Conservation (phyloP, 1,140 invertebrate genomes). For the Micrasema minimum region DNA sequence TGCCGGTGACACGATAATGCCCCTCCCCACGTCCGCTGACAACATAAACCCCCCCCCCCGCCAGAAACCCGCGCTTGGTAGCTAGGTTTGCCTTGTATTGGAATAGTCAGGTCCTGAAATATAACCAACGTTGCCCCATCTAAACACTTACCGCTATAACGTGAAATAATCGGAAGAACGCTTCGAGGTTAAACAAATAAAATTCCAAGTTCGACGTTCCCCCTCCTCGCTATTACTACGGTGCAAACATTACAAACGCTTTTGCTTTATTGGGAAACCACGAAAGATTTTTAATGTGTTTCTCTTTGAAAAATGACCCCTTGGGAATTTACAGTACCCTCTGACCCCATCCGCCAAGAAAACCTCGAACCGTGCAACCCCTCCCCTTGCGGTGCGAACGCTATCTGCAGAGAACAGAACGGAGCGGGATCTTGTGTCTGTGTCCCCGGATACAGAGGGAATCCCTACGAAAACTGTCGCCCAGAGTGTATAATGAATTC, state of each 20-base stretch:
- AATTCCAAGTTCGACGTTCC: not conserved
- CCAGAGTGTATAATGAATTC: slow-evolving; percentile 75
- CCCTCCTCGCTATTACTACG: slow-evolving; percentile 14
- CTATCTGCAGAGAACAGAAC: slow-evolving; percentile 73
- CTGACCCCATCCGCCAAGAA: slow-evolving; percentile 29
- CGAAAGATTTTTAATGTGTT: not conserved
- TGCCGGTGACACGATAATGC: slow-evolving; percentile 2
- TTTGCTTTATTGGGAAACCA: slow-evolving; percentile 11
- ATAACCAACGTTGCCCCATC: slow-evolving; percentile 4
- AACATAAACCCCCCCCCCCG: slow-evolving; percentile 8
- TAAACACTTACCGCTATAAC: slow-evolving; percentile 2
- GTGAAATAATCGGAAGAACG: slow-evolving; percentile 30
- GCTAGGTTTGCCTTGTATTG: slow-evolving; percentile 27
- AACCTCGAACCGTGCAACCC: slow-evolving; percentile 65
- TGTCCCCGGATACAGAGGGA: slow-evolving; percentile 68
- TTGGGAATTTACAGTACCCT: slow-evolving; percentile 26
- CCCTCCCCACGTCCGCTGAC: not conserved
- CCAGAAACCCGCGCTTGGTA: slow-evolving; percentile 18
- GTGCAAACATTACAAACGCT: slow-evolving; percentile 22
- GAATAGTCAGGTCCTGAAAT: not conserved
- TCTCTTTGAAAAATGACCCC: slow-evolving; percentile 3
- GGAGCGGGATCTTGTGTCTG: slow-evolving; percentile 76
- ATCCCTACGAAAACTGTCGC: slow-evolving; percentile 74
- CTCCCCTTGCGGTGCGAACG: slow-evolving; percentile 70
- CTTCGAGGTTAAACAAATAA: not conserved